Evolutionary conservation across 2,113 vertebrate genomes (phyloP).

Genomic region (Seriola aureovittata): DNA sequence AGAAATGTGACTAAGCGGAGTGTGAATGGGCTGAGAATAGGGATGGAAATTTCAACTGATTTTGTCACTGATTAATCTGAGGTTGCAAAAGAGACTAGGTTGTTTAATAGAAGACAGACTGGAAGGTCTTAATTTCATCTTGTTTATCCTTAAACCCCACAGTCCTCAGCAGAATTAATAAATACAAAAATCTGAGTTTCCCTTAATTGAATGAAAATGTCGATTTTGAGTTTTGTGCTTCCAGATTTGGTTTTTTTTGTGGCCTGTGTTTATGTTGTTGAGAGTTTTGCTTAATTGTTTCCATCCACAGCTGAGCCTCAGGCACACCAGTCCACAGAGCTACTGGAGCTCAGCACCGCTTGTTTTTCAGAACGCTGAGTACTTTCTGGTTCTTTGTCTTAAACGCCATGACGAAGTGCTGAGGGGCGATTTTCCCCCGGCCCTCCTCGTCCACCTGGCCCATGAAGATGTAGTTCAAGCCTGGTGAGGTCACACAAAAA

Average conservation of each 20-base stretch:
- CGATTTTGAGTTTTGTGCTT: background rate
- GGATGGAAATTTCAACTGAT: constrained; percentile 25
- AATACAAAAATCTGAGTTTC: constrained; percentile 12
- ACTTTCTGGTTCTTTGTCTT: constrained; percentile 95
- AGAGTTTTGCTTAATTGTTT: constrained; percentile 37
- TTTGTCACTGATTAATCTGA: constrained; percentile 18
- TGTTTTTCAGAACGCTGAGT: constrained; percentile 90
- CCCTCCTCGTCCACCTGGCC: constrained; percentile 95
- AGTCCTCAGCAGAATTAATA: constrained; percentile 14
- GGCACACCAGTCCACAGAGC: background rate
- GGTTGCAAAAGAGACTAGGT: constrained; percentile 7
- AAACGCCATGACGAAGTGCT: constrained; percentile 93
- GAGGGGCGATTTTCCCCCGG: constrained; percentile 91
- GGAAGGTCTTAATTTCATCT: background rate
- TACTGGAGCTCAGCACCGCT: constrained; percentile 86
- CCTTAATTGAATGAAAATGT: constrained; percentile 15
- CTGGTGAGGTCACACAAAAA: constrained; percentile 87
- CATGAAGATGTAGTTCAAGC: constrained; percentile 99
- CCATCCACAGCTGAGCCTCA: constrained; percentile 43
- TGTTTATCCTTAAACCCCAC: constrained; percentile 25
- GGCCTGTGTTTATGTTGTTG: constrained; percentile 26
- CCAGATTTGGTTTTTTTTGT: constrained; percentile 19
- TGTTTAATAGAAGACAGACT: constrained; percentile 19
- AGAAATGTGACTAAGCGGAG: constrained; percentile 28
- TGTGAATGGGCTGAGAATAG: background rate